These are phyloP conservation scores for Pseudomyrmex concolor DNA, from an alignment of 1,140 invertebrate genomes.

Conservation along the genomic window DNA sequence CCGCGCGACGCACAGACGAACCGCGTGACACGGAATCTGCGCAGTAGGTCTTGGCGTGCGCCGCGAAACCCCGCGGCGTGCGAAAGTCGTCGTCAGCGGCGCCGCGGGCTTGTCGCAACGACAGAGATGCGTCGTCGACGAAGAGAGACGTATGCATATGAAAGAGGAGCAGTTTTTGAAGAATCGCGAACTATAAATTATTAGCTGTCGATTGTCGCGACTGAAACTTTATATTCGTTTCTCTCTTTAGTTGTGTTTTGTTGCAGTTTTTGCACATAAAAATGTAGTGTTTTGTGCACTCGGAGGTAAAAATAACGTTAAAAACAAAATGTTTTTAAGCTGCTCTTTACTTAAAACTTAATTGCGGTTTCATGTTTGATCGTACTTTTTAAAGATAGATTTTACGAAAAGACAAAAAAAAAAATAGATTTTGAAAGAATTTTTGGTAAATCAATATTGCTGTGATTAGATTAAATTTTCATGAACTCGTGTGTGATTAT, in stretches of 20 bases:
- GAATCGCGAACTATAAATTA: constrained; percentile 4
- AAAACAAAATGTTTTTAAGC: no score
- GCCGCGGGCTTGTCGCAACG: neutral
- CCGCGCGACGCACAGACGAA: constrained; percentile 58
- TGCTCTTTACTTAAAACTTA: neutral
- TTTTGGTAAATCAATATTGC: neutral
- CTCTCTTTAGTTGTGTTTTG: neutral
- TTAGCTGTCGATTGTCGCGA: neutral
- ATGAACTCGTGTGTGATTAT: neutral
- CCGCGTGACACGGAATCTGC: constrained; percentile 74
- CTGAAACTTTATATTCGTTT: neutral
- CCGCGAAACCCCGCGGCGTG: constrained; percentile 46
- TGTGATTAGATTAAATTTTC: neutral
- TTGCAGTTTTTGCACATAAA: neutral
- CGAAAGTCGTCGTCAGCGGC: constrained; percentile 2
- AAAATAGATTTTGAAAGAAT: neutral
- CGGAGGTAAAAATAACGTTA: no score
- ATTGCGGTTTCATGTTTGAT: neutral
- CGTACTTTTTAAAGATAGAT: neutral
- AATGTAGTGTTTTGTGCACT: no score
- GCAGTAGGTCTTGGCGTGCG: constrained; percentile 62
- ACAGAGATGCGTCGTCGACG: constrained; percentile 28
- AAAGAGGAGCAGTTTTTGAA: constrained; percentile 3
- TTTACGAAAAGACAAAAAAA: neutral
- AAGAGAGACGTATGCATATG: neutral